These are phyloP conservation scores for Heliconius hewitsoni DNA, from an alignment of 1,140 invertebrate genomes.

Conservation along the genomic window DNA sequence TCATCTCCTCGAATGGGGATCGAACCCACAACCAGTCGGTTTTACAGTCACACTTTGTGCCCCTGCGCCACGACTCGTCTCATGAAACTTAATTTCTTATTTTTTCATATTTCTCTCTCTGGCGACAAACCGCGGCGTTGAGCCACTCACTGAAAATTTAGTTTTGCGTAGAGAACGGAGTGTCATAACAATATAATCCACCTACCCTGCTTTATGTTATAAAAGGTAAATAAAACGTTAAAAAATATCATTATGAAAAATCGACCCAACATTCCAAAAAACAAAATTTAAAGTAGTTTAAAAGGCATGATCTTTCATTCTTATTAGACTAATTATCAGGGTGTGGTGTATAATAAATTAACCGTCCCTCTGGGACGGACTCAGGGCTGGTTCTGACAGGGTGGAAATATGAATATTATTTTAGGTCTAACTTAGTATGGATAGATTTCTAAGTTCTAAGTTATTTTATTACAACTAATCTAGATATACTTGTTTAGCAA, in stretches of 20 bases:
- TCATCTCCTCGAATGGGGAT: too few relatives aligned
- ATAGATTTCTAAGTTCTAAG: background rate
- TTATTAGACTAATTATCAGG: constrained; percentile 1
- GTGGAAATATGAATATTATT: background rate
- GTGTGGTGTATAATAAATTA: background rate
- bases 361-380: background rate
- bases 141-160: background rate
- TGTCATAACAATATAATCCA: background rate
- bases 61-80: too few relatives aligned
- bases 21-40: too few relatives aligned
- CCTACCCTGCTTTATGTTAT: background rate
- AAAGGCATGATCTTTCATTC: background rate
- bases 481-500: too few relatives aligned
- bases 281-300: background rate
- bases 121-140: background rate
- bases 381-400: background rate
- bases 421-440: background rate
- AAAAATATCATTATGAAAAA: background rate
- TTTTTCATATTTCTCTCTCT: too few relatives aligned
- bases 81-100: too few relatives aligned
- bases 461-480: too few relatives aligned
- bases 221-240: background rate
- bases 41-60: too few relatives aligned
- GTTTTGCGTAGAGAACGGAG: background rate
- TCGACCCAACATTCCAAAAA: background rate